These are phyloP conservation scores for Ellobium chinense DNA, from an alignment of 2,888 invertebrate genomes.

Conservation along the genomic window DNA sequence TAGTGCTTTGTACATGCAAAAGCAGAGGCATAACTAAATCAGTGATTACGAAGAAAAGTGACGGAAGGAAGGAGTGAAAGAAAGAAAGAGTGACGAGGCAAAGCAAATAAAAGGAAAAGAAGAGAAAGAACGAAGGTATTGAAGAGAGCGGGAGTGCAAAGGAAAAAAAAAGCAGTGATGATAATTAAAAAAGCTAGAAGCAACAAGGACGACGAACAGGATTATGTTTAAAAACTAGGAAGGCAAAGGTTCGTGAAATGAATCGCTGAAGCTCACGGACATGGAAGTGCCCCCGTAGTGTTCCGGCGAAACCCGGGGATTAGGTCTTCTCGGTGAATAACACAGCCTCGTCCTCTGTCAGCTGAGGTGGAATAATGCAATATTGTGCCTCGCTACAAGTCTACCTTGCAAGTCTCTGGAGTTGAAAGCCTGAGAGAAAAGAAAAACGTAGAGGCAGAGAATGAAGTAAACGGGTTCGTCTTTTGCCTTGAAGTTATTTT, in stretches of 20 bases:
- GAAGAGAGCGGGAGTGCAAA: neutral
- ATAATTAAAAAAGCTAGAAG: no score
- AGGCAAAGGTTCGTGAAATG: neutral
- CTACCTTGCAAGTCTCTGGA: neutral
- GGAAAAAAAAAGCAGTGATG: no score
- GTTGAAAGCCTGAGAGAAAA: constrained; percentile 1
- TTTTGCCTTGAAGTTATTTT: constrained; percentile 6
- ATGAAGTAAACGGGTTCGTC: neutral
- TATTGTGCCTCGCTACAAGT: constrained; percentile 18
- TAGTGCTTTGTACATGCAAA: no score
- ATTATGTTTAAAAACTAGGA: no score
- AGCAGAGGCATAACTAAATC: no score
- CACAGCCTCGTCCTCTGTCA: neutral
- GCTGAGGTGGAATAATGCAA: constrained; percentile 30
- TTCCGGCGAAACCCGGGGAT: neutral
- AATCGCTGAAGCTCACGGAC: neutral
- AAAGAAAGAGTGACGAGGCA: neutral
- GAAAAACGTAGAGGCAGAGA: neutral
- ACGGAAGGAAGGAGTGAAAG: neutral
- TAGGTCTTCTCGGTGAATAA: neutral
- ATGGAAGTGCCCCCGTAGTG: neutral
- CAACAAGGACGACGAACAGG: no score
- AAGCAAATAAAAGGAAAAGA: neutral
- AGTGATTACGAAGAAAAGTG: neutral
- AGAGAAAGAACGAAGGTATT: neutral